Base-by-base conservation (phyloP, 2,113 vertebrate species). In the Calidris pygmaea region DNA sequence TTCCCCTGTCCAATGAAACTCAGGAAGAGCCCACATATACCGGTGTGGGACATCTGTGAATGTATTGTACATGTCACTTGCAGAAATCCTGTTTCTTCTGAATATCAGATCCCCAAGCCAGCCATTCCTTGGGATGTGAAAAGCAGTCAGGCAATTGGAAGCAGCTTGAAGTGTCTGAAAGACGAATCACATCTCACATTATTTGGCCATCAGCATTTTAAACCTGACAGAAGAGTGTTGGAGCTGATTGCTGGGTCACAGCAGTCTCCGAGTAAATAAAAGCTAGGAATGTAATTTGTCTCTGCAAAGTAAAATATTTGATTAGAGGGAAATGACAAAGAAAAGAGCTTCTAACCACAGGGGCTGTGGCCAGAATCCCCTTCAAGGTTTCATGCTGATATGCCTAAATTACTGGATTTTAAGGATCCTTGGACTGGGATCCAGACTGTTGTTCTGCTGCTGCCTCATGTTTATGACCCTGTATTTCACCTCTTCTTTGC, bases 221-320 rank as follows among this genome's bases (percentile, higher is more conserved):
- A 91, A 85, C 53, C 71, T 83, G 81, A 93, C 3, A 3, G 71
- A 56, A 89, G 55, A 60, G 47, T n/a, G 41, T 23, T 80, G 86
- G 59, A 90, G 79, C 88, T 77, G 89, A 85, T 91, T 90, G 89
- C 74, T 87, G 41, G 78, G 81, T 89, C 71, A 62, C 87, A 71
- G 87, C 71, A 83, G 82, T 73, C 84, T 41, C 30, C 0, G 1
- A 81, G 89, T 96, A 96, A 95, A 91, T 89, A 91, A 87, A 89
- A 87, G 78, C 91, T 83, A 58, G 87, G 76, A 90, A 92, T 80
- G 83, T 65, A 63, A 91, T 94, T 91, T 88, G 63, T 95, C 82
- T 93, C 84, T 77, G 37, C 75, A 74, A 94, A 96, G 55, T 80
- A 88, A 91, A 94, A 76, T 72, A 65, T 91, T 86, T 93, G 75